Evolutionary conservation across 1,140 invertebrate species (phyloP), one percentile per base, ranked within the genome.

Genomic region (Coptotermes formosanus): DNA sequence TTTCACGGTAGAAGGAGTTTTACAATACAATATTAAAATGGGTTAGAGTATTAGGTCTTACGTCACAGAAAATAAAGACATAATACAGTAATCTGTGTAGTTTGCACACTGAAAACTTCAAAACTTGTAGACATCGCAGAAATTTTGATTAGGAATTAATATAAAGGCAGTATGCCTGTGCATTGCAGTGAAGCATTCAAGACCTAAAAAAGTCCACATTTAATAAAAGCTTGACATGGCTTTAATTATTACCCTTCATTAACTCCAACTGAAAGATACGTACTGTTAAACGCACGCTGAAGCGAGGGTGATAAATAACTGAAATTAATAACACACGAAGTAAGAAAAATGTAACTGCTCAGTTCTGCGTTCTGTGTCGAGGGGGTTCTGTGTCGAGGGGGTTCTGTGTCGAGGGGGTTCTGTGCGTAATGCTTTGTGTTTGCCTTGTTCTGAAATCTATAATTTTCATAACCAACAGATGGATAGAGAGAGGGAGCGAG

Each of bases 401-500:
- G n/a, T n/a, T 75, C 14, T 75, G n/a, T 75, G 25, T 75, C 14
- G n/a, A 2, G 64, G n/a, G 64, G 25, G 30, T 30, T 75, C 2
- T 75, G 25, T 6, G 25, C 8, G n/a, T n/a, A 75, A 75, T 75
- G n/a, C 64, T 75, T 75, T 75, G 14, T 75, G 64, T 75, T 30
- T 75, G 64, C 25, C 1, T 64, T 64, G 12, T 75, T 75, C 64
- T 16, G n/a, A 75, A 6, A 8, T 30, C 25, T 75, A 75, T 75
- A 75, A 75, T 75, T 75, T 30, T 75, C 25, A 30, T 75, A n/a
- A 75, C 64, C 64, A 75, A 75, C 64, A 75, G 64, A 75, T 75
- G 64, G 64, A 30, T 75, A 14, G 25, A 75, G 64, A 8, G 25
- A n/a, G 64, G n/a, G n/a, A 12, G 64, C 0, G n/a, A 7, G 55